Conservation (phyloP, 2,888 invertebrate genomes). For the Hyposoter didymator region DNA sequence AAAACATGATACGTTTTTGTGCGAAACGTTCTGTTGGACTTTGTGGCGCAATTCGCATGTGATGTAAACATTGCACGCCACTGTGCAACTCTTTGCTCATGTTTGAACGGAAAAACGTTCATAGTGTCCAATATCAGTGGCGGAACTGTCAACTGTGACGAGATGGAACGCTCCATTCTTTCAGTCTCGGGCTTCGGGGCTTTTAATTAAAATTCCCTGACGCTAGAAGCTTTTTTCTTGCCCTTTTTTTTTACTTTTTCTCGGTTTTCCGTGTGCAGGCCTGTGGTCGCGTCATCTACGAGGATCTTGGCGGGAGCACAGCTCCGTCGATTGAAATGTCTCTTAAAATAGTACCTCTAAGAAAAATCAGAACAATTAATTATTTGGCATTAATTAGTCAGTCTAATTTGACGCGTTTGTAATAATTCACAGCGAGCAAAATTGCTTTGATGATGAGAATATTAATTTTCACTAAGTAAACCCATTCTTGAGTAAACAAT, state of each 20-base stretch:
- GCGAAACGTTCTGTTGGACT: constrained; percentile 53
- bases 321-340: not conserved
- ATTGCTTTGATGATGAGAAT: not conserved
- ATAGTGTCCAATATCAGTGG: constrained; percentile 62
- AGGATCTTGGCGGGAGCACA: constrained; percentile 4
- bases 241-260: not conserved
- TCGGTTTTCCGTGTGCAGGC: constrained; percentile 1
- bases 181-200: constrained; percentile 68
- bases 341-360: not conserved
- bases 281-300: not conserved
- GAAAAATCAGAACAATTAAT: not conserved
- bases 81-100: constrained; percentile 13
- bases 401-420: not conserved
- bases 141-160: constrained; percentile 73
- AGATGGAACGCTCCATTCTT: constrained; percentile 77
- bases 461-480: not conserved
- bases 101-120: constrained; percentile 66
- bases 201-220: constrained; percentile 77
- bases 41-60: constrained; percentile 66
- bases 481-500: not conserved
- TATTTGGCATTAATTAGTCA: not conserved
- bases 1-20: constrained; percentile 22
- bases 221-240: constrained; percentile 39
- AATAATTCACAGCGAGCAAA: not conserved
- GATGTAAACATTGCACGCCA: constrained; percentile 22